Percentiles rank a stretch among this genome's conserved stretches.
phyloP scores from a whole-genome alignment of 2,797 vertebrate species.

The Cryptoprocta ferox region DNA sequence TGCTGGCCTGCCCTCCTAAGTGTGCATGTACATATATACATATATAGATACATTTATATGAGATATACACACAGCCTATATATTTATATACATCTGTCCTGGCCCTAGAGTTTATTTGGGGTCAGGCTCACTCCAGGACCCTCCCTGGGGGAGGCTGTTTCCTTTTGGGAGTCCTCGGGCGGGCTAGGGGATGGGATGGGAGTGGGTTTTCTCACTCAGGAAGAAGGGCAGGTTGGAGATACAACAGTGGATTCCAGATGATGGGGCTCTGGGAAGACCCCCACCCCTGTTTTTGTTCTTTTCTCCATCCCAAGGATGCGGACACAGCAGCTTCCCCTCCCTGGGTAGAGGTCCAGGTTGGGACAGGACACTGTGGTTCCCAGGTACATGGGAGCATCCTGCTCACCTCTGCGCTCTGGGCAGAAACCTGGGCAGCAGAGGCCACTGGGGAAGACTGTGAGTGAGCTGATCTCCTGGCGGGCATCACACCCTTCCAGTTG shows the following conservation, averaged over 20 bases:
- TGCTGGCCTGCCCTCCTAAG: background rate
- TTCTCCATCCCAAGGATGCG: background rate
- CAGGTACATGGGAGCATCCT: background rate
- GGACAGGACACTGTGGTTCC: background rate
- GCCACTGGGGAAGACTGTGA: background rate
- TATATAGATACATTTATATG: constrained; percentile 68
- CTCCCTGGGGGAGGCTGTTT: background rate
- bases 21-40: constrained; percentile 84
- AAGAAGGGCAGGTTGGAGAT: background rate
- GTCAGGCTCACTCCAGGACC: background rate
- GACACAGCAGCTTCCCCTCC: background rate
- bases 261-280: background rate
- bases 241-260: background rate
- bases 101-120: background rate
- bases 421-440: background rate
- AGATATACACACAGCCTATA: constrained; percentile 77
- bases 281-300: background rate
- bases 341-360: background rate
- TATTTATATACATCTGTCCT: constrained; percentile 80
- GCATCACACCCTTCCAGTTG: background rate
- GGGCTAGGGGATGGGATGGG: no score
- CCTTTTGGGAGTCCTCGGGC: background rate
- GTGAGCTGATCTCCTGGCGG: background rate
- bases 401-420: background rate
- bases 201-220: background rate